Evolutionary conservation across 2,797 vertebrate species (phyloP).

Genomic region (Pristis pectinata): DNA sequence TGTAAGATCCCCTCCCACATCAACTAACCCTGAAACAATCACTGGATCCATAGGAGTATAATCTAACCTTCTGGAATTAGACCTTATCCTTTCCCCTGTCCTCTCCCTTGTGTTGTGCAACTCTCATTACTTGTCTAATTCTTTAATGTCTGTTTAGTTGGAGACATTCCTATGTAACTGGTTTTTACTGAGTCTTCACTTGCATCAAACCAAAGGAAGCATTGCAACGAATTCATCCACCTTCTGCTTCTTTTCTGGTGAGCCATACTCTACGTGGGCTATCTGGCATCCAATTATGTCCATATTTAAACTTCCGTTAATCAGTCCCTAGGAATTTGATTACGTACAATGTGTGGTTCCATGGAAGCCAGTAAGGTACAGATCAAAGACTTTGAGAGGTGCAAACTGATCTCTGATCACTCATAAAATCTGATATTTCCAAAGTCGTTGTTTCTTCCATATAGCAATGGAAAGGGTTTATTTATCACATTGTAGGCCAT

Average conservation of each 20-base stretch:
- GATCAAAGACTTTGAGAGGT: not conserved
- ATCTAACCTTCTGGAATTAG: not conserved
- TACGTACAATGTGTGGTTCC: not conserved
- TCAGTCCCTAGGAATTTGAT: not conserved
- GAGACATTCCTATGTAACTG: too few relatives aligned
- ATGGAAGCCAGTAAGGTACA: not conserved
- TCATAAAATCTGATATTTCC: not conserved
- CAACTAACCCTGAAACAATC: not conserved
- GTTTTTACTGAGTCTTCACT: not conserved
- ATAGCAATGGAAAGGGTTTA: not conserved
- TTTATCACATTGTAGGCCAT: not conserved
- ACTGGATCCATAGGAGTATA: too few relatives aligned
- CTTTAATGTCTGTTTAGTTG: not conserved
- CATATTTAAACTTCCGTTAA: not conserved
- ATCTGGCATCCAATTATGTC: not conserved
- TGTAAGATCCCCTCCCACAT: not conserved
- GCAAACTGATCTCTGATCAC: not conserved
- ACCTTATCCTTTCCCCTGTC: not conserved
- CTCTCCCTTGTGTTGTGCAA: not conserved
- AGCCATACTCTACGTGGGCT: not conserved
- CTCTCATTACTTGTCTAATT: not conserved
- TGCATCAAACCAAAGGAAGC: not conserved
- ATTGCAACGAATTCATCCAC: too few relatives aligned
- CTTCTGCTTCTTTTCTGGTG: not conserved
- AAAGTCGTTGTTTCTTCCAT: not conserved